Evolutionary conservation across 2,113 vertebrate genomes (phyloP).

Genomic region (Pseudorectes ferrugineus): DNA sequence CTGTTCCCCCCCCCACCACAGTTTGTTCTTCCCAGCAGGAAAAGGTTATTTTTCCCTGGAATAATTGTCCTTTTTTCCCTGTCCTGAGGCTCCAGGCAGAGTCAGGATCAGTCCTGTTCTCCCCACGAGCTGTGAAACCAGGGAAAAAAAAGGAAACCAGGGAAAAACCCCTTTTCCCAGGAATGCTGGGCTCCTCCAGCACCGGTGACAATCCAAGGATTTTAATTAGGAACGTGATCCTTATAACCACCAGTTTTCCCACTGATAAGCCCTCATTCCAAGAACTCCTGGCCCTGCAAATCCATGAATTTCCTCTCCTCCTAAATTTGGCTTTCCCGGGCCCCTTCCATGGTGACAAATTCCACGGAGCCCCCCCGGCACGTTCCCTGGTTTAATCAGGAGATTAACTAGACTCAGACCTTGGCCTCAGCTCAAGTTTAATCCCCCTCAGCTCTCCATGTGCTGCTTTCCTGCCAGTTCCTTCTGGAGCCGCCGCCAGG

Average conservation of each 20-base stretch:
- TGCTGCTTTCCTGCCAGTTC: neutral
- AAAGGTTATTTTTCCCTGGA: neutral
- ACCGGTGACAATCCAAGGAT: accelerated
- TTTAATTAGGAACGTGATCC: neutral
- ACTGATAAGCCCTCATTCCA: neutral
- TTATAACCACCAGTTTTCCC: no score
- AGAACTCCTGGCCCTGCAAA: neutral
- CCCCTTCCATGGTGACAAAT: neutral
- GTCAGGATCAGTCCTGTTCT: neutral
- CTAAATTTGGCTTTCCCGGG: neutral
- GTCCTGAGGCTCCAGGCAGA: neutral
- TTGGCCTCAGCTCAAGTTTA: neutral
- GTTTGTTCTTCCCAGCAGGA: neutral
- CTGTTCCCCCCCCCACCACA: neutral
- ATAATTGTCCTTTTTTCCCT: neutral
- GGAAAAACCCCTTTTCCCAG: neutral
- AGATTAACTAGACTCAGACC: neutral
- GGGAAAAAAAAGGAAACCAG: no score
- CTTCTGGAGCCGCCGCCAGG: accelerated
- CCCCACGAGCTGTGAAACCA: no score
- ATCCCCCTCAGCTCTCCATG: no score
- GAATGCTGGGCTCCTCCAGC: neutral
- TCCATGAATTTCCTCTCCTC: neutral
- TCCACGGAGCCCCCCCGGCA: neutral
- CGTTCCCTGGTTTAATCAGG: neutral